phyloP scores from a whole-genome alignment of 2,113 vertebrate species.

The Chlorodrepanis virens region DNA sequence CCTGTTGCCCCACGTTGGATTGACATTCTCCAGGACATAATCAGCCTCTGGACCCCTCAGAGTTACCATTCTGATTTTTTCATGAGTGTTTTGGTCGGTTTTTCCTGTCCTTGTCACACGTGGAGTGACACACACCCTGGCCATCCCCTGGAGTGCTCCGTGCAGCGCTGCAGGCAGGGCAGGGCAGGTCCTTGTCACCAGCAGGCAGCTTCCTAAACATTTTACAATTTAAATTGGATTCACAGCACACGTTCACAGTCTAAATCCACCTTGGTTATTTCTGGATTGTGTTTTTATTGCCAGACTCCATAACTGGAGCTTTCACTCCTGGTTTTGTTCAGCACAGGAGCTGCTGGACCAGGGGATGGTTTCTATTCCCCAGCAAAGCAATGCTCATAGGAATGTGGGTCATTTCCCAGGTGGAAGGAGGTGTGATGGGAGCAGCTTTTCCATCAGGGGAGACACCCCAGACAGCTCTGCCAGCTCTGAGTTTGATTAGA shows the following conservation, averaged over 20 bases:
- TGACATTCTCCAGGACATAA: rapidly evolving
- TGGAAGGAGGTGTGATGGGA: not conserved
- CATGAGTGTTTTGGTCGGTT: not conserved
- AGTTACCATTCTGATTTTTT: not conserved
- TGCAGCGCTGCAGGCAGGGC: not conserved
- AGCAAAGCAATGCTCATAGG: not conserved
- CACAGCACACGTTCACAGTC: not conserved
- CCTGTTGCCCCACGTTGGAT: rapidly evolving
- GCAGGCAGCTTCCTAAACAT: not conserved
- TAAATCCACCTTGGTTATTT: conserved; percentile 18
- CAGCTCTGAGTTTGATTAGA: not conserved
- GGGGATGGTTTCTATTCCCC: rapidly evolving
- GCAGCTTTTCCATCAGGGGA: not conserved
- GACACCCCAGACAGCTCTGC: not conserved
- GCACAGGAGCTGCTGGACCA: not conserved
- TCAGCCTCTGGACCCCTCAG: not conserved
- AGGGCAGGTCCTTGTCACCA: not conserved
- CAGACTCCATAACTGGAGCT: not conserved
- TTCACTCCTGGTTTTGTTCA: not conserved
- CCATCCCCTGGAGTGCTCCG: not conserved
- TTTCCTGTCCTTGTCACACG: not conserved
- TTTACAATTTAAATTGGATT: conserved; percentile 25
- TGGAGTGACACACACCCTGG: not conserved
- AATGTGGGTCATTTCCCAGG: not conserved
- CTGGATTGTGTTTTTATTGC: not conserved